These are phyloP conservation scores for Martes flavigula DNA, from an alignment of 2,797 vertebrate species.

Conservation along the genomic window DNA sequence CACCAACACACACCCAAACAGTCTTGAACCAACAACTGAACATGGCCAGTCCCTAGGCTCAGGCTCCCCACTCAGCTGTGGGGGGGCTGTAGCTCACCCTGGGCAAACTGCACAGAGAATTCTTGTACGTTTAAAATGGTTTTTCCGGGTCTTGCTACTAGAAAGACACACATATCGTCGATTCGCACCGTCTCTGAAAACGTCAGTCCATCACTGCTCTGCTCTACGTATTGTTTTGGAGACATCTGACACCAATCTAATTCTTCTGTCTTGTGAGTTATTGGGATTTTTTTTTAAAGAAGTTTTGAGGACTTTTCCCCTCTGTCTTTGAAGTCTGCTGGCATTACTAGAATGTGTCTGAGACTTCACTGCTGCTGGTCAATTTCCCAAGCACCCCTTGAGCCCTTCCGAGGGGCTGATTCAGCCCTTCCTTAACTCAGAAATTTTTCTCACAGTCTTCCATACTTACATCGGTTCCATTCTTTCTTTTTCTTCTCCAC, in stretches of 20 bases:
- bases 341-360: background rate
- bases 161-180: background rate
- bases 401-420: background rate
- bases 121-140: background rate
- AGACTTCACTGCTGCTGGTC: background rate
- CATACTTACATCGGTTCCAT: background rate
- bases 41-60: no score
- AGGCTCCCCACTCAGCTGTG: background rate
- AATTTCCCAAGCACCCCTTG: background rate
- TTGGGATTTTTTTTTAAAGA: background rate
- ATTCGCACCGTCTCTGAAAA: background rate
- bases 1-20: no score
- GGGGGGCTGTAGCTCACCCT: background rate
- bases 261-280: background rate
- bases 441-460: background rate
- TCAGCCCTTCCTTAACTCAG: background rate
- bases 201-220: background rate
- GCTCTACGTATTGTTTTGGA: background rate
- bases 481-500: background rate
- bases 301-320: background rate
- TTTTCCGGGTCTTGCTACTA: background rate
- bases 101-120: background rate
- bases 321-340: background rate
- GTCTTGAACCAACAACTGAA: fast-evolving
- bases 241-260: background rate